Evolutionary conservation across 23 tunicate species (phyloP).

Genomic region (Styela clava): DNA sequence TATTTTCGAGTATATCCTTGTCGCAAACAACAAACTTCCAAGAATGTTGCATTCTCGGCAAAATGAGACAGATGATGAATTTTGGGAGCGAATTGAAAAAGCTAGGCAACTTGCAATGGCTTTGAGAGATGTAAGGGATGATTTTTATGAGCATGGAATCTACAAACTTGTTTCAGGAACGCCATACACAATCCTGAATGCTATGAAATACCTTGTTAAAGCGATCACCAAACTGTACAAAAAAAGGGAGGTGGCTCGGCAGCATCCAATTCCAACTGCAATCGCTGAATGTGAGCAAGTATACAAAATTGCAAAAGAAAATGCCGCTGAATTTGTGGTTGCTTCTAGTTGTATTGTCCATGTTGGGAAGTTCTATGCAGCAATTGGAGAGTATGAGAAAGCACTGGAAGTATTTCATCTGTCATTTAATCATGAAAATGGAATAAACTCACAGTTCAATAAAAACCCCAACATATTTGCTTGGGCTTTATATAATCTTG

Average conservation of each 20-base stretch:
- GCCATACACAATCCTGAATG: constrained; percentile 51
- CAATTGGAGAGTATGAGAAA: constrained; percentile 27
- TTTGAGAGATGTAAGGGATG: neutral
- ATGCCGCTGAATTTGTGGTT: constrained; percentile 41
- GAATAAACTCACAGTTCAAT: neutral
- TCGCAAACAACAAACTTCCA: constrained; percentile 49
- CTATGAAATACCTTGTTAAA: constrained; percentile 46
- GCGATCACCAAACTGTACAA: constrained; percentile 52
- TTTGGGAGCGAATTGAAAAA: constrained; percentile 8
- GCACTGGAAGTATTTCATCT: constrained; percentile 40
- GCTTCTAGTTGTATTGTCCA: constrained; percentile 45
- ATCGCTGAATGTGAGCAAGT: constrained; percentile 25
- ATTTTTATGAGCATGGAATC: constrained; percentile 45
- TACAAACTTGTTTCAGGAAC: constrained; percentile 31
- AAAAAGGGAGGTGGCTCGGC: neutral
- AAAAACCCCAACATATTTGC: constrained; percentile 42
- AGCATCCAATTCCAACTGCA: constrained; percentile 2
- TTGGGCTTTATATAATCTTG: constrained; percentile 65
- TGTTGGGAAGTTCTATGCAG: constrained; percentile 65
- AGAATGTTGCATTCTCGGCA: constrained; percentile 28
- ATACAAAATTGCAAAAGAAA: constrained; percentile 34
- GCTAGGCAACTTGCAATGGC: constrained; percentile 22
- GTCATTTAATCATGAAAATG: constrained; percentile 22
- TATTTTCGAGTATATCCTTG: constrained; percentile 45
- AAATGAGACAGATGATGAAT: constrained; percentile 14